A percentile compares a stretch with the other conserved stretches of the same genome.
phyloP scores from a whole-genome alignment of 2,888 invertebrate species.

The Cryptocephalus moraei region DNA sequence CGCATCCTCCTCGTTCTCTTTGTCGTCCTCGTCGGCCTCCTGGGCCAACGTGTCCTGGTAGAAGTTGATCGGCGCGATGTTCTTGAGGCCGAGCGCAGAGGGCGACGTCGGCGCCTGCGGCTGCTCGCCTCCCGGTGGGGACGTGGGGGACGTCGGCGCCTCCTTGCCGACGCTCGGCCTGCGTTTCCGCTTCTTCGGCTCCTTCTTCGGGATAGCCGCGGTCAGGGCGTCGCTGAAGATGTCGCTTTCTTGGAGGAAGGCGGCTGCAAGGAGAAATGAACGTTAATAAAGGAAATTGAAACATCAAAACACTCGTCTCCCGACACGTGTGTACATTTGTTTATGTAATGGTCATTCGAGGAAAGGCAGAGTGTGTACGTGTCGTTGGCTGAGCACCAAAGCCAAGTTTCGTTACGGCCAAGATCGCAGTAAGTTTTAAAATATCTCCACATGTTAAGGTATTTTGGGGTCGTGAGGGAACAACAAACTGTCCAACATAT shows the following conservation, averaged over 20 bases:
- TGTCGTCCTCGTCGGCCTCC: constrained; percentile 31
- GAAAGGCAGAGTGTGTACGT: too few species aligned
- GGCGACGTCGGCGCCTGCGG: constrained; percentile 22
- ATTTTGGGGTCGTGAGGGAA: too few species aligned
- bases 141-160: constrained; percentile 16
- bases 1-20: constrained; percentile 25
- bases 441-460: too few species aligned
- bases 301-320: too few species aligned
- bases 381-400: too few species aligned
- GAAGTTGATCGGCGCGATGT: constrained; percentile 58
- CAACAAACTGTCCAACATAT: too few species aligned
- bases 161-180: constrained; percentile 63
- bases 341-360: too few species aligned
- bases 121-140: constrained; percentile 27
- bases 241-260: constrained; percentile 78
- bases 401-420: too few species aligned
- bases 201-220: constrained; percentile 62
- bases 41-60: constrained; percentile 76
- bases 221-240: constrained; percentile 90
- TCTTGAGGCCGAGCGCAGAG: constrained; percentile 35
- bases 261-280: constrained; percentile 36
- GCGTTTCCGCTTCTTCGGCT: constrained; percentile 69
- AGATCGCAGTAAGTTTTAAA: too few species aligned
- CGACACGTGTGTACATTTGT: too few species aligned
- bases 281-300: not conserved